These are phyloP conservation scores for Helarctos malayanus DNA, from an alignment of 2,797 vertebrate genomes.

Conservation along the genomic window DNA sequence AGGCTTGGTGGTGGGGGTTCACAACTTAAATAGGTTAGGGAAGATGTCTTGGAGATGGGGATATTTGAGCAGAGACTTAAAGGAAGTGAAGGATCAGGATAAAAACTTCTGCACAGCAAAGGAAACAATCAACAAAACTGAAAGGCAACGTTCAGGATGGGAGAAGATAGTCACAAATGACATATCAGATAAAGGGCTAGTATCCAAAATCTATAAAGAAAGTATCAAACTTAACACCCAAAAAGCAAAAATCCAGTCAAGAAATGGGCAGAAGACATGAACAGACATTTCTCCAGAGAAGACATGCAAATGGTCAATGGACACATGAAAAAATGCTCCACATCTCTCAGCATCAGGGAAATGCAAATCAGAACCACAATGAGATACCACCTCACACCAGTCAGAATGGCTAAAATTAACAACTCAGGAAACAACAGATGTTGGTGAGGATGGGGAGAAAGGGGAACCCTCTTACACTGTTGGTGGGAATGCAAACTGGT, in stretches of 20 bases:
- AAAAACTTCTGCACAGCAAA: not conserved
- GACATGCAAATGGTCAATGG: not conserved
- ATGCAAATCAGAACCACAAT: not conserved
- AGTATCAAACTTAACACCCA: not conserved
- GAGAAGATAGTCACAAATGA: not conserved
- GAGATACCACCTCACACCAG: not conserved
- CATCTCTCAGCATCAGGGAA: not conserved
- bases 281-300: not conserved
- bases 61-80: slow-evolving; percentile 29
- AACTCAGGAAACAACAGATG: not conserved
- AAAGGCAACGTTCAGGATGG: not conserved
- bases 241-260: not conserved
- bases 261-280: not conserved
- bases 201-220: not conserved
- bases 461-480: not conserved
- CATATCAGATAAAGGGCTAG: not conserved
- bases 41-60: not conserved
- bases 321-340: not conserved
- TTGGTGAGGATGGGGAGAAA: not conserved
- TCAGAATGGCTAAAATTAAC: not conserved
- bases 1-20: not conserved
- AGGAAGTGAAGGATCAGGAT: not conserved
- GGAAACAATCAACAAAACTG: not conserved
- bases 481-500: not conserved
- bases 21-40: not conserved